Evolutionary conservation across 2,888 invertebrate species (phyloP).

Genomic region (Fragum whitleyi): DNA sequence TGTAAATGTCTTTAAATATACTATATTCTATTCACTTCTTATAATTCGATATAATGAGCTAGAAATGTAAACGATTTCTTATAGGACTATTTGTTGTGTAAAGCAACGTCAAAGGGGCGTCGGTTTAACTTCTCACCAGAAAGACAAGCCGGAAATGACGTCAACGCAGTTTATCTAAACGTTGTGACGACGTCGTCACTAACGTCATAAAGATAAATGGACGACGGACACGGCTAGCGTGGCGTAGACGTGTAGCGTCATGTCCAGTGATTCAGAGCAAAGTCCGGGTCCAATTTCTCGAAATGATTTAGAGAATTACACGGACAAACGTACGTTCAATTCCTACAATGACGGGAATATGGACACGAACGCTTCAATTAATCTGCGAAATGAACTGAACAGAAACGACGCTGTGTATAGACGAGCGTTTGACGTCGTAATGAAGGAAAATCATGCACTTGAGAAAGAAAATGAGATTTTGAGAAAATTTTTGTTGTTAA

Average conservation of each 20-base stretch:
- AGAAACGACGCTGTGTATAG: not conserved
- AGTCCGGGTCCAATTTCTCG: not conserved
- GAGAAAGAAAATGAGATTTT: conserved; percentile 58
- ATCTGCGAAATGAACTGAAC: not conserved
- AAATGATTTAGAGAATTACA: not conserved
- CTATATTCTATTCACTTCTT: no score
- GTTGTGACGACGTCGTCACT: not conserved
- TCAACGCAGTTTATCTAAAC: not conserved
- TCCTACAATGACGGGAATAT: not conserved
- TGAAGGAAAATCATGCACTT: conserved; percentile 28
- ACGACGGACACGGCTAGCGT: not conserved
- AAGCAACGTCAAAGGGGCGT: no score
- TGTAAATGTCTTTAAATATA: no score
- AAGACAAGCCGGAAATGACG: conserved; percentile 7
- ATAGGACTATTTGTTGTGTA: no score
- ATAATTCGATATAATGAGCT: no score
- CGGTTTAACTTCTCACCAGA: no score
- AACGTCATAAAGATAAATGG: not conserved
- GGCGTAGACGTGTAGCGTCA: conserved; percentile 1
- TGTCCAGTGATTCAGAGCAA: not conserved
- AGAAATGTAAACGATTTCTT: no score
- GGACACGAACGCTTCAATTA: no score
- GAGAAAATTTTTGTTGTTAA: conserved; percentile 49
- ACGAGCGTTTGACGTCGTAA: not conserved
- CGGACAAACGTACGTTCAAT: not conserved